These are phyloP conservation scores for Leptopilina drosophilae DNA, from an alignment of 2,888 invertebrate genomes.

Conservation along the genomic window DNA sequence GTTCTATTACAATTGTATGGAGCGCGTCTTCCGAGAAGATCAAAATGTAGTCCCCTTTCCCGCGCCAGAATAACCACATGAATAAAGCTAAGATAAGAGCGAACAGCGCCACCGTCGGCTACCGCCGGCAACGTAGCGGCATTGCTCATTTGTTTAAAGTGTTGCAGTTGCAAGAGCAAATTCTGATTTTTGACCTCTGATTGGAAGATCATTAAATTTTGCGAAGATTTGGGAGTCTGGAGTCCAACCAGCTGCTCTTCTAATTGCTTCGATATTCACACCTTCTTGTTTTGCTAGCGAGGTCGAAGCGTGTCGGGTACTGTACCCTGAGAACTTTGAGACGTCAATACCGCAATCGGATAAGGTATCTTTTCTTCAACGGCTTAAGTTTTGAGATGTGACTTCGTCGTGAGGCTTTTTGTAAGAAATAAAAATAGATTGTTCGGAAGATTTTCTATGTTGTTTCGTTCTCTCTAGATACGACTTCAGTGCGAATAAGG, in stretches of 20 bases:
- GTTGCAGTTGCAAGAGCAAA: neutral
- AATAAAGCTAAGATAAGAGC: constrained; percentile 45
- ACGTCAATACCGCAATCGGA: neutral
- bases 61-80: constrained; percentile 1
- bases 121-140: neutral
- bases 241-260: neutral
- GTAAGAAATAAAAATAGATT: neutral
- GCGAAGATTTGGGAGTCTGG: neutral
- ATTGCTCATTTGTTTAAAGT: constrained; percentile 8
- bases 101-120: neutral
- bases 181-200: neutral
- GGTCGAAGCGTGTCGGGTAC: neutral
- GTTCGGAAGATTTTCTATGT: neutral
- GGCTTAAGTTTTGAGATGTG: neutral
- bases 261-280: neutral
- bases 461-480: neutral
- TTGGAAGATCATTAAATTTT: neutral
- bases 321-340: neutral
- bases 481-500: neutral
- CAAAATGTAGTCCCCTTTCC: neutral
- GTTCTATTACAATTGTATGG: neutral
- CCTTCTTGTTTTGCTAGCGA: neutral
- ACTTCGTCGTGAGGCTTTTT: neutral
- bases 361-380: neutral
- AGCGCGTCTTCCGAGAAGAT: neutral